Conservation (phyloP, 2,888 invertebrate genomes). For the Ariolimax columbianus region DNA sequence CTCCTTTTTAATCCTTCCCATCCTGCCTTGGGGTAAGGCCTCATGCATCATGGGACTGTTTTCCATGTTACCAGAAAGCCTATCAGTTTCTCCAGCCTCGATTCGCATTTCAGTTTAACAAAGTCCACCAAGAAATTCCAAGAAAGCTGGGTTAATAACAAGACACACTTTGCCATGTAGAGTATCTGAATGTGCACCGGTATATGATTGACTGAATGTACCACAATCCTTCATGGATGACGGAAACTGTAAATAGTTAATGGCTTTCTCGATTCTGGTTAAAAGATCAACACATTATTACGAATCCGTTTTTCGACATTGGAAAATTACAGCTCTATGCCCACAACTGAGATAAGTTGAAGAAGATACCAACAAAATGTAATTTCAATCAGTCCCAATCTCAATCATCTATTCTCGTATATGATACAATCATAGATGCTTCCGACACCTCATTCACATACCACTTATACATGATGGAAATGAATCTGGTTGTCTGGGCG, state of each 20-base stretch:
- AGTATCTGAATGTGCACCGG: background rate
- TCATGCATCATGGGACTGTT: constrained; percentile 64
- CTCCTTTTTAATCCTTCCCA: constrained; percentile 66
- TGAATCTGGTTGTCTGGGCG: no score
- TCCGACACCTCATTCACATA: no score
- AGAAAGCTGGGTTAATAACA: background rate
- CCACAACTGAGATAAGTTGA: no score
- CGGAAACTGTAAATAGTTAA: background rate
- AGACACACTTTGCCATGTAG: constrained; percentile 16
- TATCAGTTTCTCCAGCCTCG: constrained; percentile 40
- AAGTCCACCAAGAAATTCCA: constrained; percentile 4
- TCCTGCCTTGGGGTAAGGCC: constrained; percentile 61
- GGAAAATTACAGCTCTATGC: no score
- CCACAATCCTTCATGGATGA: background rate
- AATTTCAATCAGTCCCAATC: no score
- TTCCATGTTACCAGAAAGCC: constrained; percentile 43
- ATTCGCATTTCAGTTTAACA: constrained; percentile 44
- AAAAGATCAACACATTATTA: background rate
- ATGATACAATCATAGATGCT: no score
- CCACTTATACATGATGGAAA: no score
- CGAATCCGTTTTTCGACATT: no score
- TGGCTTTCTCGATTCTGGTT: background rate
- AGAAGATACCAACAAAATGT: no score
- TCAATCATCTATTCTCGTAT: no score
- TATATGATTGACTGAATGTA: background rate